Evolutionary conservation across 2,797 vertebrate genomes (phyloP), one percentile per base, ranked within the genome.

Genomic region (Anomalospiza imberbis): DNA sequence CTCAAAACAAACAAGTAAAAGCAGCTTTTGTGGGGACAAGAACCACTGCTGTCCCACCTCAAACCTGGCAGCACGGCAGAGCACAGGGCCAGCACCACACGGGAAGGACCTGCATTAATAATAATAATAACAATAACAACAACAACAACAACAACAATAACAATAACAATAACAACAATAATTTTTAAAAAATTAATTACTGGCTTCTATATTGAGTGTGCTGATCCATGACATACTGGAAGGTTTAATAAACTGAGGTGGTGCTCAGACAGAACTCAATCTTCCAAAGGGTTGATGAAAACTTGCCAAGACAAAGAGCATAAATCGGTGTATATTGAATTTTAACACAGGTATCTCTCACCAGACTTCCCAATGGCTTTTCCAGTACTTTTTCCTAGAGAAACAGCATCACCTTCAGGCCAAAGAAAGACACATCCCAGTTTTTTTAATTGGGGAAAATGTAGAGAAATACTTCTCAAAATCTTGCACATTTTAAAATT

Each of bases 381-480:
- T 55, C n/a, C 21, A 31, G 13, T 0, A 8, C 3, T 83, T 88
- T 94, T 97, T 95, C 71, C 94, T 97, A 79, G 95, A 84, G 96
- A 97, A 97, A 98, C 65, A 97, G 96, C 95, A 94, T 95, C 98
- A 96, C 96, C 97, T 97, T 91, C 94, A 85, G 97, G 83, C 82
- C 65, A 38, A 85, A 88, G 21, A 77, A 62, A 11, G n/a, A 82
- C 50, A 70, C 28, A 83, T 51, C 58, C 53, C n/a, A 17, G 38
- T 40, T 40, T 71, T 26, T 55, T 61, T 22, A 45, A 25, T 7
- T 3, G 3, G 57, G 57, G 53, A 73, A 89, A 86, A n/a, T 21
- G 44, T 51, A 7, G 61, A 84, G 9, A 71, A 73, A 60, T 54
- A 14, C 17, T n/a, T 67, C 9, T 47, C 12, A 51, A 66, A 79